Base-by-base conservation (phyloP, 2,113 vertebrate species). In the Fregetta grallaria region DNA sequence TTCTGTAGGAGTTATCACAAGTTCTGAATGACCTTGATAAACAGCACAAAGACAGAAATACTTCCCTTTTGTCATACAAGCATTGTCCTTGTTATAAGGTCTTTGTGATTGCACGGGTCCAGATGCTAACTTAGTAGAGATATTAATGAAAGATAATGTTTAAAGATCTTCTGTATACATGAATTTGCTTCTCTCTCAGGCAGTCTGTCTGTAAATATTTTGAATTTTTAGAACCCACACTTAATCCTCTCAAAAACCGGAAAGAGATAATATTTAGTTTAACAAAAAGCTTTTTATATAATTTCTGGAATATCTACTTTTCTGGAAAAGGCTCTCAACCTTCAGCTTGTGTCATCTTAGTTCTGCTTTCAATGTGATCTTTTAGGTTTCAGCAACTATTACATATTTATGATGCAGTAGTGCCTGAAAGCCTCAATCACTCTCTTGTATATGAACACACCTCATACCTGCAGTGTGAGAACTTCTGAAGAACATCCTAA, bases 161-260 rank as follows among this genome's bases (percentile, higher is more conserved):
- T 77, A 58, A 88, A 84, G 68, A 82, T 87, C 30, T 77, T 50
- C 52, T 77, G 6, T 49, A 12, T 25, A 7, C 16, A 77, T 34
- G 13, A 61, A 18, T 77, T 74, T 2, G 0, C 17, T 75, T 26
- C 42, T 72, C 4, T 91, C 21, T 63, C 86, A 62, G 17, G 34
- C 71, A 82, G 20, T 40, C n/a, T 52, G 9, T 55, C 23, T 53
- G 27, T 80, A 92, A 96, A 94, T 94, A 92, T 93, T 96, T 92
- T 78, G 32, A 68, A 40, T 62, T 72, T 67, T 85, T 72, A 68
- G 47, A 86, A 81, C 2, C 7, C 36, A 29, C 9, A 61, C 38
- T 63, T 75, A 88, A 86, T 77, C 34, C 30, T 74, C 38, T 75
- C 52, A 78, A 71, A 91, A 94, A 49, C 23, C 42, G 76, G 34